Evolutionary conservation across 2,888 invertebrate genomes (phyloP).

Genomic region (Tetramorium bicarinatum): DNA sequence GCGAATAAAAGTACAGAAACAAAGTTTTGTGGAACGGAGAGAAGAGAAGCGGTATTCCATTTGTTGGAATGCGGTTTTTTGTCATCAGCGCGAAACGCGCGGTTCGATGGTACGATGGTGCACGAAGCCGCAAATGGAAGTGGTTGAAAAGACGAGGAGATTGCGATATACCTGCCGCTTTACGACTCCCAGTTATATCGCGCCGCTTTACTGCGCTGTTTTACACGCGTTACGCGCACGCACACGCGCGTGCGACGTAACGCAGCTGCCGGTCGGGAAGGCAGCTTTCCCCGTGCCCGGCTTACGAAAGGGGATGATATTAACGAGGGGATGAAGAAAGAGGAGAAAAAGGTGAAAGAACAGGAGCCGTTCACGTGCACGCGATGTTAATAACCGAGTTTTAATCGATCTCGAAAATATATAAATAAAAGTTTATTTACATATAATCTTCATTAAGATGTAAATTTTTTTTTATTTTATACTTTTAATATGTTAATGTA

Average conservation of each 20-base stretch:
- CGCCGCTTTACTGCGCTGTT: constrained; percentile 42
- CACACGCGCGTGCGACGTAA: constrained; percentile 27
- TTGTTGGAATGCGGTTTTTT: constrained; percentile 31
- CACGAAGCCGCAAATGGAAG: constrained; percentile 42
- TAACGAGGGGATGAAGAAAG: constrained; percentile 38
- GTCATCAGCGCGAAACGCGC: constrained; percentile 28
- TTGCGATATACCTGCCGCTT: constrained; percentile 68
- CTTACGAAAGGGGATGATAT: constrained; percentile 43
- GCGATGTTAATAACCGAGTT: constrained; percentile 22
- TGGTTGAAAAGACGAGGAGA: constrained; percentile 56
- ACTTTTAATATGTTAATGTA: no score
- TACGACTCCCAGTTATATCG: constrained; percentile 67
- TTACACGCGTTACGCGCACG: constrained; percentile 44
- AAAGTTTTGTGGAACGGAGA: background rate
- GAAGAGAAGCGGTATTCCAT: background rate
- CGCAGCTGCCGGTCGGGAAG: constrained; percentile 49
- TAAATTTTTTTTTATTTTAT: background rate
- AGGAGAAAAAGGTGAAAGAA: constrained; percentile 23
- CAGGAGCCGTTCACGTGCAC: constrained; percentile 21
- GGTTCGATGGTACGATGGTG: constrained; percentile 53
- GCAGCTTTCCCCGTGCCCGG: constrained; percentile 37
- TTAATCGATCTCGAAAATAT: constrained; percentile 37
- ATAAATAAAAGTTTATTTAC: background rate
- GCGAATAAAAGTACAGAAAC: constrained; percentile 30
- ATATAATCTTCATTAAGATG: background rate